phyloP scores from a whole-genome alignment of 2,797 vertebrate species.

The Propithecus perrieri region DNA sequence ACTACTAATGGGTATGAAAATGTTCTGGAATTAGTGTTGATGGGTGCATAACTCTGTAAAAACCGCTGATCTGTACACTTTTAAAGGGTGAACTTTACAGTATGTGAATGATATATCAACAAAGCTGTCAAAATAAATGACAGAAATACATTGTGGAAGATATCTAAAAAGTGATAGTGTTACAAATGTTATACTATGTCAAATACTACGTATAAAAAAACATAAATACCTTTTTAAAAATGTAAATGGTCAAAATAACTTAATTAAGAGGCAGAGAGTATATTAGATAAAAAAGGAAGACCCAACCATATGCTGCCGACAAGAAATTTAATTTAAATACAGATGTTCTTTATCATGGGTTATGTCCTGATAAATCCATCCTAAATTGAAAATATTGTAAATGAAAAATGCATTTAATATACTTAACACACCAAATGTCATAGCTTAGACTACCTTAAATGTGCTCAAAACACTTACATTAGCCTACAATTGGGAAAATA shows the following conservation, averaged over 20 bases:
- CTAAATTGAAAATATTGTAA: background rate
- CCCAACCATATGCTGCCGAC: background rate
- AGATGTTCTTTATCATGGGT: background rate
- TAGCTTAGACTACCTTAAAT: no score
- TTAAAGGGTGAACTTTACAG: background rate
- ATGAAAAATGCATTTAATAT: no score
- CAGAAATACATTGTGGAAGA: background rate
- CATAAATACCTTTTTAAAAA: background rate
- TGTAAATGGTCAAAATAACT: background rate
- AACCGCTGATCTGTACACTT: background rate
- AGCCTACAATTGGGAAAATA: no score
- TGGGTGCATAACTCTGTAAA: background rate
- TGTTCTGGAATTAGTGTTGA: background rate
- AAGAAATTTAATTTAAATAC: background rate
- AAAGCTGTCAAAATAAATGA: slow-evolving; percentile 11
- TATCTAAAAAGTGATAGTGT: background rate
- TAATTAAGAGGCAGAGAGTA: background rate
- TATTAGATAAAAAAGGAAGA: background rate
- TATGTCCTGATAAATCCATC: background rate
- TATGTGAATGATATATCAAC: background rate
- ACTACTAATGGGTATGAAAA: background rate
- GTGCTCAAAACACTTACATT: no score
- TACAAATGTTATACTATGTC: background rate
- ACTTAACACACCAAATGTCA: no score
- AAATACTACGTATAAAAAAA: background rate